Evolutionary conservation across 2,797 vertebrate species (phyloP), one percentile per base, ranked within the genome.

Genomic region (Numenius phaeopus): DNA sequence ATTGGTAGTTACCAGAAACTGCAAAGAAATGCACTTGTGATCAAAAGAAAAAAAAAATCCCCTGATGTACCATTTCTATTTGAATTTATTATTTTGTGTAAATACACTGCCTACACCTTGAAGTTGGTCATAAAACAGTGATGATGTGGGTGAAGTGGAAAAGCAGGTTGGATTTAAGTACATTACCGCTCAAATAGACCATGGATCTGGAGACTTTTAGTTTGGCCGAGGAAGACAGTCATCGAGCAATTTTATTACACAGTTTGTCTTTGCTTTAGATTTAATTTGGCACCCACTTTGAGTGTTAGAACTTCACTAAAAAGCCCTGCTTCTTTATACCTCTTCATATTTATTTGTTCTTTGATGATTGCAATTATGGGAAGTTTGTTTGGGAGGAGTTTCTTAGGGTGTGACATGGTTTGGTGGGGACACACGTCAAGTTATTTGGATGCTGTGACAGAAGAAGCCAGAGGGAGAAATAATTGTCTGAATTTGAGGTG

Each of bases 241-340:
- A 40, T 23, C 1, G 1, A 54, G 37, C 47, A 55, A 10, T 86
- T 87, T 79, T 76, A 76, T 78, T 91, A 62, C 81, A 71, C 39
- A n/a, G 47, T 85, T 92, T 93, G 67, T 71, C 79, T 91, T 92
- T 94, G 89, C 58, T 96, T 93, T 94, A 62, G 58, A 55, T 89
- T 91, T 91, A 83, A 83, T 83, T 85, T 13, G 11, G 44, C n/a
- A 47, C 30, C 57, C 14, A 26, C 54, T 92, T 79, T 50, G 59
- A 62, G 72, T 70, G 61, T 65, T 87, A 85, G 59, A 87, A 73
- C 52, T 39, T 78, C 46, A 46, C 65, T 82, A 18, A 40, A 86
- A 52, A 69, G 1, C 9, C 22, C 13, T 50, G 11, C 27, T 57
- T 65, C 47, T 75, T 76, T 84, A 40, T 69, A 27, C 11, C 14